Evolutionary conservation across 2,113 vertebrate species (phyloP), one percentile per base, ranked within the genome.

Genomic region (Pelmatolapia mariae): DNA sequence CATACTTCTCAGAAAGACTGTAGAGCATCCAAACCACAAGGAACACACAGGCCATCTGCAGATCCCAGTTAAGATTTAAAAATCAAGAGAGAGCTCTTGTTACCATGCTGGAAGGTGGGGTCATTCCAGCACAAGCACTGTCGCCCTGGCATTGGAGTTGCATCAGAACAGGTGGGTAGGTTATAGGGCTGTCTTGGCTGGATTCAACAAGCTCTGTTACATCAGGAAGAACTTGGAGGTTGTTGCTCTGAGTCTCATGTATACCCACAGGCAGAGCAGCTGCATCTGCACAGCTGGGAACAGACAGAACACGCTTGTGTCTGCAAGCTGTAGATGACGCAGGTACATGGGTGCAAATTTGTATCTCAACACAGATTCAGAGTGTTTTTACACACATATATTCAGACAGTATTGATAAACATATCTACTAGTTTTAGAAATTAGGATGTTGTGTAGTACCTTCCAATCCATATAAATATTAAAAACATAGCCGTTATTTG

Each of bases 131-230:
- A 5, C 73, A 81, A 50, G 7, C 26, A n/a, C 31, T 8, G 4
- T 68, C 40, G 3, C 5, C 53, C 6, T 56, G 76, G 83, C 26
- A 45, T 15, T 73, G 57, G 12, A 71, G 89, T 45, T 81, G 89
- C 76, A 82, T 66, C 29, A 83, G 78, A 56, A 36, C n/a, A 8
- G 50, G 13, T 10, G 85, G 85, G 80, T 29, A 43, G 47, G 73
- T 82, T 15, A 91, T 24, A 5, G 94, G 94, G 88, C 96, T 96
- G 61, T 92, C 93, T 86, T 96, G 95, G 61, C 96, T 97, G 61
- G 96, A 97, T 16, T 82, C 3, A 8, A 96, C 71, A 73, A 87
- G 6, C 76, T 96, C 94, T 2, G 13, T 86, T 22, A 5, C 82
- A 87, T 16, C 80, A 45, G 63, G 24, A 36, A 16, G 8, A 26